Evolutionary conservation across 2,113 vertebrate species (phyloP).

Genomic region (Ciconia stormi): DNA sequence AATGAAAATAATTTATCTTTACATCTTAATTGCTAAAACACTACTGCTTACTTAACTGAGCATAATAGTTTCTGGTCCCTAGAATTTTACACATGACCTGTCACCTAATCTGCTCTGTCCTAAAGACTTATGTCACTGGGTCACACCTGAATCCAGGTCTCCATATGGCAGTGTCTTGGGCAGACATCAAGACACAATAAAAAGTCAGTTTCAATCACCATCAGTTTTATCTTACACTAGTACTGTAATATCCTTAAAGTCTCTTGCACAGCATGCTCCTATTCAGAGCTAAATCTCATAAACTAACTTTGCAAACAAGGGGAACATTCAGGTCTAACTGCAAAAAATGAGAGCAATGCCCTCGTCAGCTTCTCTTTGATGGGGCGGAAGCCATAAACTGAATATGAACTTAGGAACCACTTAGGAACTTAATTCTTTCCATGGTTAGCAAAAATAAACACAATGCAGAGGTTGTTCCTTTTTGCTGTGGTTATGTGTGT

Average conservation of each 20-base stretch:
- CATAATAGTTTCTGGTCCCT: not conserved
- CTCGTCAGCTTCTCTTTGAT: not conserved
- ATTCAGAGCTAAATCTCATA: not conserved
- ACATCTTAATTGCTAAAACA: not conserved
- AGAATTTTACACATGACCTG: fast-evolving
- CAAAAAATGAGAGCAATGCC: not conserved
- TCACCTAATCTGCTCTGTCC: conserved; percentile 6
- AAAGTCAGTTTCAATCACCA: not conserved
- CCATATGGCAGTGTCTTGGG: not conserved
- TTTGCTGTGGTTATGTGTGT: not conserved
- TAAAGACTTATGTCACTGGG: not conserved
- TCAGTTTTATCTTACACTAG: not conserved
- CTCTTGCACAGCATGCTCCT: not conserved
- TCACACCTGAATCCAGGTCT: conserved; percentile 28
- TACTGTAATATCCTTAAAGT: not conserved
- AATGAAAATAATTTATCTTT: not conserved
- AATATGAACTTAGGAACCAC: conserved; percentile 29
- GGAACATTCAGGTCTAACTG: not conserved
- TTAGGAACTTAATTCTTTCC: conserved; percentile 30
- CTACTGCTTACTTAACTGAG: not conserved
- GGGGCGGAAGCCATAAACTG: not conserved
- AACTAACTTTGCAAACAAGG: not conserved
- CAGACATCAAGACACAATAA: not conserved
- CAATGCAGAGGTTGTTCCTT: conserved; percentile 35
- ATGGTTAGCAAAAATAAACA: not conserved